Conservation (phyloP, 2,888 invertebrate species). For the Machimus atricapillus region DNA sequence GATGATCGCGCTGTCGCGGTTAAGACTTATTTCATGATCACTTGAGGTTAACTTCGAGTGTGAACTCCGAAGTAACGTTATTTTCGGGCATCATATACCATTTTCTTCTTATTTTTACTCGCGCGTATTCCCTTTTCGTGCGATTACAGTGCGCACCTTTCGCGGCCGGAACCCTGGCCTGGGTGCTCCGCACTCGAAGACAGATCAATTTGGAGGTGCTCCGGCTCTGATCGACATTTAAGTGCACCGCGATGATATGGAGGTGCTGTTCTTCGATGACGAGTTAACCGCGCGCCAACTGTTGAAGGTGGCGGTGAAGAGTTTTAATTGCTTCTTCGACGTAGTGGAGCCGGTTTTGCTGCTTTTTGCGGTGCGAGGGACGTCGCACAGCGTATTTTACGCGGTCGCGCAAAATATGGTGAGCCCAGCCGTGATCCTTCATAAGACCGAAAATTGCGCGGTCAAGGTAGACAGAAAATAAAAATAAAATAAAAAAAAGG, state of each 20-base stretch:
- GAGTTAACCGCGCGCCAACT: not conserved
- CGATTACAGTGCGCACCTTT: not conserved
- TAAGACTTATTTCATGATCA: slow-evolving; percentile 25
- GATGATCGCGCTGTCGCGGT: not conserved
- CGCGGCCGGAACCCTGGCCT: not conserved
- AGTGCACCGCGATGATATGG: not conserved
- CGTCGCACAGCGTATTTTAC: not conserved
- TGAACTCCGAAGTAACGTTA: slow-evolving; percentile 17
- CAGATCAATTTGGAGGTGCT: slow-evolving; percentile 5
- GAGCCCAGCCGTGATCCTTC: not conserved
- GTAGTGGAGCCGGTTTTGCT: not conserved
- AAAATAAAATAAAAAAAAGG: no score
- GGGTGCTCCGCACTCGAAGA: not conserved
- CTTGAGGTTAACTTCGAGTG: slow-evolving; percentile 15
- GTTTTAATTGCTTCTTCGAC: not conserved
- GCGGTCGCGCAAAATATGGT: not conserved
- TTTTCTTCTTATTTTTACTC: not conserved
- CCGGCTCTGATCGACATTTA: slow-evolving; percentile 7
- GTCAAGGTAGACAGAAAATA: not conserved
- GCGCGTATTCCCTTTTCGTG: not conserved
- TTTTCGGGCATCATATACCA: not conserved
- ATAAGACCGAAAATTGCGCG: not conserved
- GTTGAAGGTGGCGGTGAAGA: not conserved
- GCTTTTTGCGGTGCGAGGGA: not conserved
- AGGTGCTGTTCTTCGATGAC: not conserved